A percentile compares a stretch with the other conserved stretches of the same genome.
phyloP scores from a whole-genome alignment of 2,113 vertebrate genomes.

The Ardeotis arabs region DNA sequence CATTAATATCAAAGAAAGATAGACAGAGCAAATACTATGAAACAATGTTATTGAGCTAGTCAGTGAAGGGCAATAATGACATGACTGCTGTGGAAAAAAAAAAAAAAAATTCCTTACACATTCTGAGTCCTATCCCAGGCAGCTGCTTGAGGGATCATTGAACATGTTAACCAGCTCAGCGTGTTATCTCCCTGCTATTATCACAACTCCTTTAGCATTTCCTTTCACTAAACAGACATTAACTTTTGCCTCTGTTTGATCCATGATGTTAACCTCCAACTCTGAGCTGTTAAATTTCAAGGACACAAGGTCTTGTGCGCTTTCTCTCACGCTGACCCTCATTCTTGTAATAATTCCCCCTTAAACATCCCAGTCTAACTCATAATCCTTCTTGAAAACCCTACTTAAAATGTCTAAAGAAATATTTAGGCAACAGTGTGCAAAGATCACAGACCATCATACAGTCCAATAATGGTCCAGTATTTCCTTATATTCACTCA shows the following conservation, averaged over 20 bases:
- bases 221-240: neutral
- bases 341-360: neutral
- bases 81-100: neutral
- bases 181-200: neutral
- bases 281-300: neutral
- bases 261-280: neutral
- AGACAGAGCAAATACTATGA: neutral
- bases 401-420: neutral
- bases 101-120: neutral
- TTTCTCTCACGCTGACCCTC: neutral
- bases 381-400: neutral
- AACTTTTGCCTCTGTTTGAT: neutral
- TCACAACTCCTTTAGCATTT: neutral
- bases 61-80: neutral
- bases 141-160: neutral
- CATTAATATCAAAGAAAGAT: neutral
- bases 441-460: neutral
- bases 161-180: neutral
- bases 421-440: neutral
- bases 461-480: neutral
- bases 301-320: rapidly evolving
- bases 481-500: neutral
- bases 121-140: neutral
- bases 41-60: neutral
- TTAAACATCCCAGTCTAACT: neutral